Conservation (phyloP, 2,113 vertebrate genomes). For the Anser cygnoides region DNA sequence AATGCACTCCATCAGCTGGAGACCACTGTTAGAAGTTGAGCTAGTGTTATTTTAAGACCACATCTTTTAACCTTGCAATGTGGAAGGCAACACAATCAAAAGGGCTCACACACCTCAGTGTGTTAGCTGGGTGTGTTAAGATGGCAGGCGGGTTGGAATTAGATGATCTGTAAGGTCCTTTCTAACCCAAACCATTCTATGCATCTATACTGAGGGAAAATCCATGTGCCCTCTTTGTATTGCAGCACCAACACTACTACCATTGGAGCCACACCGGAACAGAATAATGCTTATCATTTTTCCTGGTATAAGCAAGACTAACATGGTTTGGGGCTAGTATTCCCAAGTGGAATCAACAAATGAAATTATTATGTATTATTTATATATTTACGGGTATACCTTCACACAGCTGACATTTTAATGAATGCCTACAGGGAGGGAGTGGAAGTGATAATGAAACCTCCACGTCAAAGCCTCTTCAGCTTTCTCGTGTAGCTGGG, state of each 20-base stretch:
- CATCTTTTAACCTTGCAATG: neutral
- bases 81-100: neutral
- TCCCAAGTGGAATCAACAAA: conserved; percentile 48
- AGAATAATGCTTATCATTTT: conserved; percentile 41
- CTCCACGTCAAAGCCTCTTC: conserved; percentile 54
- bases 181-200: too few species aligned
- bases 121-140: neutral
- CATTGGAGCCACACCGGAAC: neutral
- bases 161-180: too few species aligned
- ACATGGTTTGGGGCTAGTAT: conserved; percentile 46
- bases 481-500: conserved; percentile 17
- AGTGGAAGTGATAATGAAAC: conserved; percentile 66
- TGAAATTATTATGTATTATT: conserved; percentile 71
- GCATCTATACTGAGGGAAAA: neutral
- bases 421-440: conserved; percentile 72
- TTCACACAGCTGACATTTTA: conserved; percentile 70
- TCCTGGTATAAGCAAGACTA: conserved; percentile 49
- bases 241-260: neutral
- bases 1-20: neutral
- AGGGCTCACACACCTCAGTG: neutral
- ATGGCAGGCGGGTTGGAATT: too few species aligned
- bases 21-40: neutral
- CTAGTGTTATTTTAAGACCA: neutral
- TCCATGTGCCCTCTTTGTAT: neutral
- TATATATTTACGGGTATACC: conserved; percentile 59